Evolutionary conservation across 2,888 invertebrate genomes (phyloP).

Genomic region (Prosapia bicincta): DNA sequence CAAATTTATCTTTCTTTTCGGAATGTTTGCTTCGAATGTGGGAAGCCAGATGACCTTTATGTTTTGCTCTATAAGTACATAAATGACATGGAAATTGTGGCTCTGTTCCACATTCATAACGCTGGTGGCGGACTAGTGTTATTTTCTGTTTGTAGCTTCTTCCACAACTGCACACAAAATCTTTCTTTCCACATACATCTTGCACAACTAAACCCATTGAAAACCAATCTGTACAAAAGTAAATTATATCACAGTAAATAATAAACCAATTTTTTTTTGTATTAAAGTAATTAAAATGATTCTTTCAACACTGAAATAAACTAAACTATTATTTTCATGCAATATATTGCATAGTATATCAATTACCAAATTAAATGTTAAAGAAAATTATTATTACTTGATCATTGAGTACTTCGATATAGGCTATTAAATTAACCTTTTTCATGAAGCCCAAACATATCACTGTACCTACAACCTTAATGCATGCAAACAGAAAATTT

Average conservation of each 20-base stretch:
- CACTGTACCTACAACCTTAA: background rate
- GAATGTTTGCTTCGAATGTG: constrained; percentile 25
- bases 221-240: background rate
- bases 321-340: no score
- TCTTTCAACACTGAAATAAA: no score
- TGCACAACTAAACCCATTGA: background rate
- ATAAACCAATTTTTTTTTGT: no score
- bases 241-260: background rate
- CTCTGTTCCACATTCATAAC: constrained; percentile 34
- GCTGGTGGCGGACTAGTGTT: constrained; percentile 29
- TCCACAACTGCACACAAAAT: constrained; percentile 15
- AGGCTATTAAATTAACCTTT: no score
- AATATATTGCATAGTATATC: no score
- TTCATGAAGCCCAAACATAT: no score
- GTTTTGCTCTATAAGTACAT: constrained; percentile 39
- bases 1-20: background rate
- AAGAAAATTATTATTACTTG: no score
- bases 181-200: background rate
- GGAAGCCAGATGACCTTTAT: constrained; percentile 36
- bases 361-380: no score
- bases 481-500: background rate
- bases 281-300: no score
- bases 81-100: constrained; percentile 36
- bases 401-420: no score
- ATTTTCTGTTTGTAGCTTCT: constrained; percentile 29